A percentile compares a stretch with the other conserved stretches of the same genome.
Evolutionary conservation across 2,888 invertebrate species (phyloP).

Genomic region (Charanyca ferruginea): DNA sequence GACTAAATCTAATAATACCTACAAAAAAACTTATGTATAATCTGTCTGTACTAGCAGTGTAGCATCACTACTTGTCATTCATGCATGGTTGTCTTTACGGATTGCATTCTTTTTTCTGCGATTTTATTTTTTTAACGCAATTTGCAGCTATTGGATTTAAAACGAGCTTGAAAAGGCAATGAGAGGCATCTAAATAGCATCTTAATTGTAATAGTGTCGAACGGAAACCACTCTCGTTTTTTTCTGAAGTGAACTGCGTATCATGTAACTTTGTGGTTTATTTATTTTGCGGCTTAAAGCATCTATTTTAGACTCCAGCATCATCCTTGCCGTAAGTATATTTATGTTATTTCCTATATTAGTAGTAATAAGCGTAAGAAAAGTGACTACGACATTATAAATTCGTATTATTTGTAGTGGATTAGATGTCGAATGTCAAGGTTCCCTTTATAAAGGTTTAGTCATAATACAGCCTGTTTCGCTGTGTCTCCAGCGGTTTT

Average conservation of each 20-base stretch:
- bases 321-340: conserved; percentile 76
- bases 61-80: conserved; percentile 63
- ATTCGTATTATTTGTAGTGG: conserved; percentile 30
- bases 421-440: conserved; percentile 76
- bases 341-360: conserved; percentile 31
- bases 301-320: conserved; percentile 82
- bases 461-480: conserved; percentile 3
- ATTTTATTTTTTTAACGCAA: conserved; percentile 48
- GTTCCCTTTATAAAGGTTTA: conserved; percentile 62
- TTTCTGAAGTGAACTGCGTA: conserved; percentile 76
- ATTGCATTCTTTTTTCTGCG: conserved; percentile 70
- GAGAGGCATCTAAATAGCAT: conserved; percentile 58
- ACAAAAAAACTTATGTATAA: background rate
- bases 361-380: conserved; percentile 13
- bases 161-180: conserved; percentile 60
- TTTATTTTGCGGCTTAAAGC: conserved; percentile 83
- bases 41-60: conserved; percentile 19
- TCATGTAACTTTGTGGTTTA: conserved; percentile 88
- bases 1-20: conserved; percentile 25
- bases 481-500: conserved; percentile 6
- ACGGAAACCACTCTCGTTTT: conserved; percentile 72
- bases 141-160: conserved; percentile 62
- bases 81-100: conserved; percentile 71
- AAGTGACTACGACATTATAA: conserved; percentile 9
- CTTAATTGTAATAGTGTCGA: conserved; percentile 58